phyloP scores from a whole-genome alignment of 2,797 vertebrate genomes.

The Orestias chungarensis region DNA sequence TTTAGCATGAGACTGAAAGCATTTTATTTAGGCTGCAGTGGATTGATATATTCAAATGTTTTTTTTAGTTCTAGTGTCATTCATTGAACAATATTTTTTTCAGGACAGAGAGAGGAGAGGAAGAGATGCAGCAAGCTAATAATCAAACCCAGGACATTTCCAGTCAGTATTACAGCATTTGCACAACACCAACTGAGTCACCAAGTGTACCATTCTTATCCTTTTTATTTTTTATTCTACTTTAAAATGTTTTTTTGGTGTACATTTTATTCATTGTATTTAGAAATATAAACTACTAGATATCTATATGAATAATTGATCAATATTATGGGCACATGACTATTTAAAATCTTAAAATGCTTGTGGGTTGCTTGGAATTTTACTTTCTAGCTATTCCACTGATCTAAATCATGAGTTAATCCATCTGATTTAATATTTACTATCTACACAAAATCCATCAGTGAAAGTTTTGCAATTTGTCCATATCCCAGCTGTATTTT shows the following conservation, averaged over 20 bases:
- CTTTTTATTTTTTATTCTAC: not conserved
- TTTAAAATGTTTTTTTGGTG: not conserved
- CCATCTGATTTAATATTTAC: not conserved
- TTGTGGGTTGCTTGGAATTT: not conserved
- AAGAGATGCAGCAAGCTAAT: too few species aligned
- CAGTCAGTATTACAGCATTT: too few species aligned
- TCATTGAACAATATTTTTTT: too few species aligned
- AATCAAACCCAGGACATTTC: too few species aligned
- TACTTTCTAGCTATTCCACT: not conserved
- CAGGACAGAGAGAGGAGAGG: too few species aligned
- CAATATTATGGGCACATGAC: not conserved
- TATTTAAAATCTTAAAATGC: not conserved
- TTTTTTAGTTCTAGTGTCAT: not conserved
- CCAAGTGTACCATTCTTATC: too few species aligned
- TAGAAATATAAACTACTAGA: not conserved
- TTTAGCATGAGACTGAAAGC: slow-evolving; percentile 4
- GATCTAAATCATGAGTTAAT: not conserved
- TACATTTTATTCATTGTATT: not conserved
- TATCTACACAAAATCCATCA: slow-evolving; percentile 10
- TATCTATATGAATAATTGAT: not conserved
- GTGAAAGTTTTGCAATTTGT: slow-evolving; percentile 16
- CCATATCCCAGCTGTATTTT: slow-evolving; percentile 34
- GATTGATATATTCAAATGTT: not conserved
- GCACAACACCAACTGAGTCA: too few species aligned
- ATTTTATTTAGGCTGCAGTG: not conserved